These are phyloP conservation scores for Diarsia mendica DNA, from an alignment of 2,888 invertebrate species.

Conservation along the genomic window DNA sequence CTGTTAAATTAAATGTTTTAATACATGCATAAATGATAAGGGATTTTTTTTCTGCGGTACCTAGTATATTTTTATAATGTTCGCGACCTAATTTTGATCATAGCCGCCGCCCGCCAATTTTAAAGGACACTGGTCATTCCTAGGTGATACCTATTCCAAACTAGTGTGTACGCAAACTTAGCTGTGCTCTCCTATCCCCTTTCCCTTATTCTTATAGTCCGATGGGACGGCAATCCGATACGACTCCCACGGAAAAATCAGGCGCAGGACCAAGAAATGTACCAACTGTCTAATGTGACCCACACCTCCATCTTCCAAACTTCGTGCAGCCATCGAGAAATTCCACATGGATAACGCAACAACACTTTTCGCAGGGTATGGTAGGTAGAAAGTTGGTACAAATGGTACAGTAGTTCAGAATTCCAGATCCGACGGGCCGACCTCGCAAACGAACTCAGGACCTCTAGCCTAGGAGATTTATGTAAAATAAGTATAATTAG, in stretches of 20 bases:
- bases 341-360: too few species aligned
- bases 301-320: neutral
- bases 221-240: neutral
- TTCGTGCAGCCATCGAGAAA: neutral
- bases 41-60: neutral
- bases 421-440: too few species aligned
- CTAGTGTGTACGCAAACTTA: neutral
- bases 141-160: neutral
- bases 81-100: neutral
- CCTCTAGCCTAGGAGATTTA: too few species aligned
- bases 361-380: too few species aligned
- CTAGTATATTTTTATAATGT: neutral
- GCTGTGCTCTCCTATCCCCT: too few species aligned
- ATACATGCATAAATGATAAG: neutral
- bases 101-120: neutral
- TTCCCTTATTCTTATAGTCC: too few species aligned
- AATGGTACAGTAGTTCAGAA: too few species aligned
- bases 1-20: neutral
- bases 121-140: neutral
- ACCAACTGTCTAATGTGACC: neutral
- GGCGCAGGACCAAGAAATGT: neutral
- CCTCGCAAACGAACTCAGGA: too few species aligned
- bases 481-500: too few species aligned
- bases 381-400: too few species aligned
- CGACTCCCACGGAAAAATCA: neutral